These are phyloP conservation scores for Mystacornis crossleyi DNA, from an alignment of 2,113 vertebrate species.

Conservation along the genomic window DNA sequence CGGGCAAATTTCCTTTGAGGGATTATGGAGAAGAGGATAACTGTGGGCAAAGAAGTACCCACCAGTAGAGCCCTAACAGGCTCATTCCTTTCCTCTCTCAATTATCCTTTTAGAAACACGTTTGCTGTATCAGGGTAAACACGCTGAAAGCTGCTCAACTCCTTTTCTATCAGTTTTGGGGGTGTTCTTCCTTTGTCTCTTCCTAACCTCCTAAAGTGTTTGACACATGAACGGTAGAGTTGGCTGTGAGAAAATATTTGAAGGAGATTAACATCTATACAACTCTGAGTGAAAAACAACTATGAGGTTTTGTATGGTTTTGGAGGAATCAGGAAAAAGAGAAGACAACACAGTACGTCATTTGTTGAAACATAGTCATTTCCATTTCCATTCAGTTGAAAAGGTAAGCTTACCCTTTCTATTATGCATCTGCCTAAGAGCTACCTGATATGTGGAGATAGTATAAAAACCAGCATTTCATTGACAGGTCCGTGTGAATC, in stretches of 20 bases:
- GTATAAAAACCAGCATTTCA: neutral
- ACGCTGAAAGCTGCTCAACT: neutral
- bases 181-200: neutral
- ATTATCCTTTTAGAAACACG: neutral
- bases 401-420: neutral
- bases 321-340: neutral
- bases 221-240: neutral
- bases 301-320: neutral
- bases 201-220: neutral
- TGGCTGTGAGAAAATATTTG: neutral
- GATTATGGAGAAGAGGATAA: neutral
- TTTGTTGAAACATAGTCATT: neutral
- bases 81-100: neutral
- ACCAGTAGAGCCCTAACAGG: neutral
- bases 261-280: neutral
- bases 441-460: neutral
- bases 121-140: neutral
- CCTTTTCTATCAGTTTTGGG: neutral
- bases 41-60: neutral
- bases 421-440: neutral
- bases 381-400: neutral
- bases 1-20: conserved; percentile 21
- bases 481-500: neutral
- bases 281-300: neutral
- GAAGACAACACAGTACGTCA: neutral